These are phyloP conservation scores for Diploptera punctata DNA, from an alignment of 2,888 invertebrate genomes.

Conservation along the genomic window DNA sequence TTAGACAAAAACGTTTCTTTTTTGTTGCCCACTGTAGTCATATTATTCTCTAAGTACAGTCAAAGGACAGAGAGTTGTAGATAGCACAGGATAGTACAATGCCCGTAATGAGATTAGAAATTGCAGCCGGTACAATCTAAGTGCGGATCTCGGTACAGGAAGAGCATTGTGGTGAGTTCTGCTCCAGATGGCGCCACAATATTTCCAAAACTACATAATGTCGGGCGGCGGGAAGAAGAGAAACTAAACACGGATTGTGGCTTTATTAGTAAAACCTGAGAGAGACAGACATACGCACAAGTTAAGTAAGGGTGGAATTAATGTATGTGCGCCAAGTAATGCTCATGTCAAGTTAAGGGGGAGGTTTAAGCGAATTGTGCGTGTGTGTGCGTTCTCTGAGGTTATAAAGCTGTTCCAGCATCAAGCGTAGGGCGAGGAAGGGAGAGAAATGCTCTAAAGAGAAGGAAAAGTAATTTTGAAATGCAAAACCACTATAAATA, in stretches of 20 bases:
- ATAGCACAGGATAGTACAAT: too few species aligned
- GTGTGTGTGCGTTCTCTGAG: background rate
- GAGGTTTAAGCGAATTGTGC: slow-evolving; percentile 20
- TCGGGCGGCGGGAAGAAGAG: slow-evolving; percentile 2
- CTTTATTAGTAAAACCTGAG: slow-evolving; percentile 13
- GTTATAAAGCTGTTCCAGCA: slow-evolving; percentile 18
- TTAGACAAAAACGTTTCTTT: too few species aligned
- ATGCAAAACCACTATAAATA: too few species aligned
- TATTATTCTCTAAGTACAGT: too few species aligned
- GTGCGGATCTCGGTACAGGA: too few species aligned
- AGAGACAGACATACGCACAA: slow-evolving; percentile 3
- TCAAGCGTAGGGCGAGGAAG: background rate
- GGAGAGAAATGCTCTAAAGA: background rate
- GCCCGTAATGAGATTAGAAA: too few species aligned
- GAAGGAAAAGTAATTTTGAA: background rate
- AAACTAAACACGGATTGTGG: slow-evolving; percentile 31
- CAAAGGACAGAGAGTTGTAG: too few species aligned
- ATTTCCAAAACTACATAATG: slow-evolving; percentile 24
- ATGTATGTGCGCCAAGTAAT: slow-evolving; percentile 21
- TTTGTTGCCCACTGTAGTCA: too few species aligned
- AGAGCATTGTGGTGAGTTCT: slow-evolving; percentile 17
- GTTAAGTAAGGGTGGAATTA: slow-evolving; percentile 15
- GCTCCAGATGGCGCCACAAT: slow-evolving; percentile 26
- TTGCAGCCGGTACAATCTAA: too few species aligned
- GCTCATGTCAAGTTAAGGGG: slow-evolving; percentile 17